Evolutionary conservation across 2,888 invertebrate genomes (phyloP), one percentile per base, ranked within the genome.

Genomic region (Nineta flava): DNA sequence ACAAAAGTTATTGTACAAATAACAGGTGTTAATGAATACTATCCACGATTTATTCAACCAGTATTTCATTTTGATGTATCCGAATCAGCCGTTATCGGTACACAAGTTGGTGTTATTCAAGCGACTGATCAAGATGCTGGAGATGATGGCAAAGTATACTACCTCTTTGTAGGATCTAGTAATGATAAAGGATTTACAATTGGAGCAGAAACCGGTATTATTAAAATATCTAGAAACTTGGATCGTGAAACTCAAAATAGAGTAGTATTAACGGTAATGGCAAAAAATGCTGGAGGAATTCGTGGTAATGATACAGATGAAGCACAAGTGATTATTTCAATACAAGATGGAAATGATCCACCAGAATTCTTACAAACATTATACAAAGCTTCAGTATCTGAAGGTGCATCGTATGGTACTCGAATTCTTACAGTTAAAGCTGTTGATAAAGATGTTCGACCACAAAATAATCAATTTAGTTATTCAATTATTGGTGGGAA

Each of bases 341-440:
- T 96, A 54, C 90, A 93, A 69, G 95, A 95, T 65, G 94, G 94
- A 16, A 95, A 95, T 62, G 95, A 95, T 70, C 92, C 95, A 1
- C 95, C 95, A 0, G 88, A 90, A 63, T 96, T 96, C 63, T 66
- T 83, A n/a, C 78, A 83, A 59, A 74, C 74, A 46, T 63, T 76
- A 16, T 95, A 95, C 63, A 83, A 85, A 59, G 78, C 85, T 0
- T 77, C 76, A 52, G 75, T 95, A 17, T 82, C 84, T 1, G 95
- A 96, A 71, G 87, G 84, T 16, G 83, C 83, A 0, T 60, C 67
- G 0, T 66, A 81, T 9, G 92, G 91, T 1, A 80, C 85, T 9
- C 75, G 77, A 61, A 79, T 93, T 0, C 65, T 81, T 34, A 76
- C 78, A 32, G 90, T 95, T 0, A 79, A 83, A 62, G 95, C 95